Evolutionary conservation across 2,797 vertebrate species (phyloP).

Genomic region (Macropodus opercularis): DNA sequence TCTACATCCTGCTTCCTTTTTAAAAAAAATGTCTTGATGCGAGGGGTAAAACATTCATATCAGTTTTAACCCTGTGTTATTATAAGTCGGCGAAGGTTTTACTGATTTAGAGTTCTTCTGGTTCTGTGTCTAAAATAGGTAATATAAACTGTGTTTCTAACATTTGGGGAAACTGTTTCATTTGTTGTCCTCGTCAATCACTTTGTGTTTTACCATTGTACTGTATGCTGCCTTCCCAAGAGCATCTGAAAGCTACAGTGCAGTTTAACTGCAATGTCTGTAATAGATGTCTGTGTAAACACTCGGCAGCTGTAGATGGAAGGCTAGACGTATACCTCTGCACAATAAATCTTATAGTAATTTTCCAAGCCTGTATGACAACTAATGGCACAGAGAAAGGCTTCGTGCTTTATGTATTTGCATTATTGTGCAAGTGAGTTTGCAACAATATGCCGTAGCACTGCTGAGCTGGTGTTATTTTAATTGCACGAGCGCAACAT

Average conservation of each 20-base stretch:
- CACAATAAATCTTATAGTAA: conserved; percentile 87
- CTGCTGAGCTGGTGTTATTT: conserved; percentile 76
- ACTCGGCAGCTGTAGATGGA: conserved; percentile 80
- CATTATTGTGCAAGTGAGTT: conserved; percentile 47
- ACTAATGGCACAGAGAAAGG: conserved; percentile 69
- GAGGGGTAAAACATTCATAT: conserved; percentile 43
- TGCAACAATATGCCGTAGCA: conserved; percentile 34
- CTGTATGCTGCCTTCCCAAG: conserved; percentile 69
- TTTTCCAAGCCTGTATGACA: conserved; percentile 81
- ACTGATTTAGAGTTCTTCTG: conserved; percentile 36
- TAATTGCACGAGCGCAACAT: conserved; percentile 67
- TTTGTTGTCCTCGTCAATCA: conserved; percentile 75
- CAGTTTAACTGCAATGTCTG: conserved; percentile 76
- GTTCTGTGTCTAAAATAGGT: conserved; percentile 32
- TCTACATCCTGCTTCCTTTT: conserved; percentile 41
- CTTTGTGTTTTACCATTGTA: conserved; percentile 68
- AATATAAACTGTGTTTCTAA: conserved; percentile 36
- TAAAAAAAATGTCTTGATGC: conserved; percentile 48
- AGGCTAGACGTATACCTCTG: conserved; percentile 84
- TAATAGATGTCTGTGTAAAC: conserved; percentile 82
- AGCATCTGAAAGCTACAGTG: conserved; percentile 73
- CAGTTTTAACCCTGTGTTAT: conserved; percentile 27
- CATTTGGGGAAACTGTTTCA: conserved; percentile 68
- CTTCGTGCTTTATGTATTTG: conserved; percentile 78
- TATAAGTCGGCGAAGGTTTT: conserved; percentile 21